Conservation (phyloP, 1,140 invertebrate genomes). For the Harlomillsia oculata region DNA sequence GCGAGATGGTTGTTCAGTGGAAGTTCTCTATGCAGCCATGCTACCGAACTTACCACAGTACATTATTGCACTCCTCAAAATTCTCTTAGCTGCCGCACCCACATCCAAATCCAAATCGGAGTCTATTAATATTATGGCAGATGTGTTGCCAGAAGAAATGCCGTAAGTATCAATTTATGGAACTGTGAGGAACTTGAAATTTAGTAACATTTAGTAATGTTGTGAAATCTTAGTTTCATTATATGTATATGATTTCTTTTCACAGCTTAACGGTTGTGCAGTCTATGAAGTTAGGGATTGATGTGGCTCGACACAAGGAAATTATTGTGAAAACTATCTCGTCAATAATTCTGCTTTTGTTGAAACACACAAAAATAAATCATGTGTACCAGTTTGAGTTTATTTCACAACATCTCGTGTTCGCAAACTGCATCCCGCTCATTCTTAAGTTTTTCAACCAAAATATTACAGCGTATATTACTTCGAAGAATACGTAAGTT, state of each 20-base stretch:
- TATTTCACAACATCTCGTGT: slow-evolving; percentile 96
- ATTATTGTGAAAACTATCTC: slow-evolving; percentile 98
- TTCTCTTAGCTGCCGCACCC: slow-evolving; percentile 90
- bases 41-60: slow-evolving; percentile 88
- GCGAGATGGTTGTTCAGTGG: slow-evolving; percentile 5
- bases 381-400: slow-evolving; percentile 99
- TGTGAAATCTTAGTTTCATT: background rate
- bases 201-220: slow-evolving; percentile 1
- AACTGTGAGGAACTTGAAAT: slow-evolving; percentile 12
- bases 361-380: slow-evolving; percentile 99
- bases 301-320: slow-evolving; percentile 97
- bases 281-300: slow-evolving; percentile 90
- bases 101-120: slow-evolving; percentile 97
- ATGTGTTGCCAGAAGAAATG: slow-evolving; percentile 94
- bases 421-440: slow-evolving; percentile 97
- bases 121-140: slow-evolving; percentile 95
- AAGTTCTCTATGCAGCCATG: slow-evolving; percentile 51
- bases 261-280: slow-evolving; percentile 83
- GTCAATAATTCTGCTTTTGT: slow-evolving; percentile 77
- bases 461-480: slow-evolving; percentile 90
- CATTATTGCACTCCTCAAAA: slow-evolving; percentile 94
- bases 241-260: slow-evolving; percentile 34
- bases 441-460: slow-evolving; percentile 99
- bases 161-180: slow-evolving; percentile 50
- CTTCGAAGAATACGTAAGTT: slow-evolving; percentile 79